Conservation (phyloP, 1,140 invertebrate species). For the Euura saliciscinereae region DNA sequence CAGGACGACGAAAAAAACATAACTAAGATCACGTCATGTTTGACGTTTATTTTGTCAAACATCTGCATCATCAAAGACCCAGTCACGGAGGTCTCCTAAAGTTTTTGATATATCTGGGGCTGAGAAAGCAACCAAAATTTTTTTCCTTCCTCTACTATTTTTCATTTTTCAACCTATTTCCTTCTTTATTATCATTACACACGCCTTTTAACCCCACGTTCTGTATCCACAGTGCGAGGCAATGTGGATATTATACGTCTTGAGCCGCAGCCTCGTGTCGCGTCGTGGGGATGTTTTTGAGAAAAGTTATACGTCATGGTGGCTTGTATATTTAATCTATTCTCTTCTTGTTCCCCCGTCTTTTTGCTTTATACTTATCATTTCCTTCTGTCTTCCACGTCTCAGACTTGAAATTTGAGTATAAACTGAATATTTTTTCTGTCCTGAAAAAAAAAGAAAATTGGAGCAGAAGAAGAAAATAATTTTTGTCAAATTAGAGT, state of each 20-base stretch:
- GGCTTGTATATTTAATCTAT: neutral
- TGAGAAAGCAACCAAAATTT: too few species aligned
- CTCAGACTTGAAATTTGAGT: too few species aligned
- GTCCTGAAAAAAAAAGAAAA: neutral
- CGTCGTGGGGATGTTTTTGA: neutral
- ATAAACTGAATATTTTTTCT: neutral
- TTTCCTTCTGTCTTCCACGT: too few species aligned
- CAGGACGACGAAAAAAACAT: too few species aligned
- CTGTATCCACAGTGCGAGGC: neutral
- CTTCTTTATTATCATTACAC: neutral
- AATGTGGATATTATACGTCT: neutral
- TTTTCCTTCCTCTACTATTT: neutral
- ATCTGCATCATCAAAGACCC: too few species aligned
- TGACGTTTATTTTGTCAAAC: too few species aligned
- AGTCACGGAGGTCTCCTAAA: too few species aligned
- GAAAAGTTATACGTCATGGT: neutral
- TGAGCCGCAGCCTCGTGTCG: neutral
- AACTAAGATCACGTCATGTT: too few species aligned
- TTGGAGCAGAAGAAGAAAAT: neutral
- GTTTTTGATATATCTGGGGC: too few species aligned
- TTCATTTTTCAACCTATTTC: neutral
- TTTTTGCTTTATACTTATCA: too few species aligned
- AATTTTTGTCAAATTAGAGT: neutral
- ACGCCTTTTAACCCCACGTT: neutral
- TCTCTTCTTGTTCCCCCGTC: too few species aligned